Conservation (phyloP, 2,113 vertebrate species). For the Pitta sordida region DNA sequence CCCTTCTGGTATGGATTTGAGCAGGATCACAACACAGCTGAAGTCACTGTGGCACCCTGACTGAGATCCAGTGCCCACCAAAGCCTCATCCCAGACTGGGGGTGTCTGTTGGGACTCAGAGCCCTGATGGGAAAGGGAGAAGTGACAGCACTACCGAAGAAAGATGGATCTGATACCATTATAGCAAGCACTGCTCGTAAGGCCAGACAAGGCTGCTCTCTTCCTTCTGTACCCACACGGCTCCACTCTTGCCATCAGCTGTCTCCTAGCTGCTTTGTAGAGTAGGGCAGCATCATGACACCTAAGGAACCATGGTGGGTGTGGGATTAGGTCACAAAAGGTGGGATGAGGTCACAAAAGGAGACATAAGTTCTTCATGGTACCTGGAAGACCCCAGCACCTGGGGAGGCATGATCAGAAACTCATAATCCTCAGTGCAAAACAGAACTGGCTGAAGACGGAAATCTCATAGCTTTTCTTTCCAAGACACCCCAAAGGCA, state of each 20-base stretch:
- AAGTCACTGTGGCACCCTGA: fast-evolving
- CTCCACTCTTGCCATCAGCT: neutral
- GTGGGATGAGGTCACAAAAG: too few relatives aligned
- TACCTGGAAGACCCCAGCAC: too few relatives aligned
- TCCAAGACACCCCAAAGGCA: too few relatives aligned
- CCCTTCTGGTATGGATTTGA: neutral
- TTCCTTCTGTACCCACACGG: neutral
- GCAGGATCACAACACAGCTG: neutral
- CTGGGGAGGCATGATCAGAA: too few relatives aligned
- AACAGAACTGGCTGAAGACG: too few relatives aligned
- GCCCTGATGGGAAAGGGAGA: neutral
- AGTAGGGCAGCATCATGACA: neutral
- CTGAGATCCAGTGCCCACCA: fast-evolving
- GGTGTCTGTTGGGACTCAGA: neutral
- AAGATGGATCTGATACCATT: fast-evolving
- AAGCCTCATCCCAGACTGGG: fast-evolving
- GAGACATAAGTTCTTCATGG: too few relatives aligned
- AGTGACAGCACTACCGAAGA: neutral
- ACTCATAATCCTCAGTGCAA: too few relatives aligned
- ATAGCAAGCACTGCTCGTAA: neutral
- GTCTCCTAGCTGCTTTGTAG: neutral
- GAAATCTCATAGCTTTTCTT: too few relatives aligned
- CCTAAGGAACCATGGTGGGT: too few relatives aligned
- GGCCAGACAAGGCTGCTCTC: neutral
- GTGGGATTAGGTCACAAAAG: too few relatives aligned